Base-by-base conservation (phyloP, 2,888 invertebrate species). In the Colostygia pectinataria region DNA sequence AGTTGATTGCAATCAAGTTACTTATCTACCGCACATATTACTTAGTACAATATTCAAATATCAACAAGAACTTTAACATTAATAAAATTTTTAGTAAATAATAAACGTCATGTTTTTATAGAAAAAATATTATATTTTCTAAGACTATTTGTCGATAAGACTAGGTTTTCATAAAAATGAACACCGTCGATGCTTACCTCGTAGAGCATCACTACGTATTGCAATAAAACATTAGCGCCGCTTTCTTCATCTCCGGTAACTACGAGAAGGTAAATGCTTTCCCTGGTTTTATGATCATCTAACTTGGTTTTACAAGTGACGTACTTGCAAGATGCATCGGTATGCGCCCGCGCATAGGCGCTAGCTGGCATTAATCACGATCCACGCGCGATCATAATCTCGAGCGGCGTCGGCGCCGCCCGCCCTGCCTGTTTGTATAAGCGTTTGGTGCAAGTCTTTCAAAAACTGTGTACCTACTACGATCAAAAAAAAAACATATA, bases 351-450 rank as follows among this genome's bases (percentile, higher is more conserved):
- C 74, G 75, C 74, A 33, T 33, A 68, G 69, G 71, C 73, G 71
- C 77, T 80, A 79, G 75, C 68, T 64, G 74, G 80, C 69, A 85
- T 86, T 83, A 87, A 88, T 89, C 88, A 84, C 70, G 68, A 74
- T 72, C 72, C 80, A 78, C 74, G 69, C 71, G 65, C 71, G 86
- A 87, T 85, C 83, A 83, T 88, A 85, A 87, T 86, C 86, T 81
- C 67, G 59, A 53, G 62, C 63, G 62, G 68, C 63, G 71, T 55
- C 77, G 80, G 77, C 84, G 85, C 83, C 83, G 77, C 77, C 75
- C 73, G 72, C 74, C 76, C 64, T 68, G 74, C 63, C 66, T 88
- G 86, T 87, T 88, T 86, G 80, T 78, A 59, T 84, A 83, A 71
- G 59, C 72, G 83, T 67, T 69, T 85, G 89, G 86, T 83, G 69